These are phyloP conservation scores for Pontoporia blainvillei DNA, from an alignment of 2,113 vertebrate genomes.

Conservation along the genomic window DNA sequence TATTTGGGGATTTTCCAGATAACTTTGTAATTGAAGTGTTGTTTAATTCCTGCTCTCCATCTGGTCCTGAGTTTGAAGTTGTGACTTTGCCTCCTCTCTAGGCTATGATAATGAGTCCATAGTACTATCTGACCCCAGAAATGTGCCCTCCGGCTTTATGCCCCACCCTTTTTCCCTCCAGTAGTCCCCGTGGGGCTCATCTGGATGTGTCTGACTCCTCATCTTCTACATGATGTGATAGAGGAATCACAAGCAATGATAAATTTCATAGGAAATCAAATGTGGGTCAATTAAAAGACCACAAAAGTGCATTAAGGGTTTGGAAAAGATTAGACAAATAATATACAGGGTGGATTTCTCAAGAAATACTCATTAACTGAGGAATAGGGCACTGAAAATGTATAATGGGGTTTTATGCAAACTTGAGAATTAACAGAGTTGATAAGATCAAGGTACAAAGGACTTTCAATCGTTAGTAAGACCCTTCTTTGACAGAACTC, in stretches of 20 bases:
- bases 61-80: background rate
- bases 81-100: background rate
- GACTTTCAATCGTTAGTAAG: background rate
- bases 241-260: background rate
- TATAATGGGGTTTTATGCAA: background rate
- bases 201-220: background rate
- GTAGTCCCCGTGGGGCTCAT: background rate
- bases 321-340: background rate
- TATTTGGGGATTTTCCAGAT: background rate
- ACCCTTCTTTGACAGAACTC: background rate
- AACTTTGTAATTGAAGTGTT: background rate
- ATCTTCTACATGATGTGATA: background rate
- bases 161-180: background rate
- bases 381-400: background rate
- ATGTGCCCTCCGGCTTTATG: background rate
- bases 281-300: background rate
- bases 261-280: background rate
- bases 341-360: background rate
- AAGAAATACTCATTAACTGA: background rate
- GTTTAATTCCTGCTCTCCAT: background rate
- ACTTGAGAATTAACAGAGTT: background rate
- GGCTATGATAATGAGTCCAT: background rate
- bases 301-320: background rate
- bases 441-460: background rate
- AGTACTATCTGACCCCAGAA: background rate